These are phyloP conservation scores for Craterocephalus amniculus DNA, from an alignment of 2,797 vertebrate genomes.

Conservation along the genomic window DNA sequence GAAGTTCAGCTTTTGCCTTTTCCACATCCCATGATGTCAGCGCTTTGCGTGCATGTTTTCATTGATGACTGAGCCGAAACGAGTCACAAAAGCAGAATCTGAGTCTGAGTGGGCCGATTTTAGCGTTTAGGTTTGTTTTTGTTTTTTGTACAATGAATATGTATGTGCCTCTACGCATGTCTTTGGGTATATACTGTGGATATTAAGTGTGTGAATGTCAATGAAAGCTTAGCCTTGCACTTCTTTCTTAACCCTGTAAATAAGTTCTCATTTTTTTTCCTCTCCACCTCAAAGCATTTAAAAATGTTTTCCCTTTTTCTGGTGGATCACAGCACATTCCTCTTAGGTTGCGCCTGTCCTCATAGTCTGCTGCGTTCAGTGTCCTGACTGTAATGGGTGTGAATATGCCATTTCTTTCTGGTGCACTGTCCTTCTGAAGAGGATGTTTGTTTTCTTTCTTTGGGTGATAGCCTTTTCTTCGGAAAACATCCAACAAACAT, in stretches of 20 bases:
- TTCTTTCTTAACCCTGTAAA: slow-evolving; percentile 70
- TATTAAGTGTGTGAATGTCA: slow-evolving; percentile 75
- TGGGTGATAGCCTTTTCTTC: slow-evolving; percentile 42
- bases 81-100: slow-evolving; percentile 57
- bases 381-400: slow-evolving; percentile 43
- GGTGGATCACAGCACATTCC: slow-evolving; percentile 34
- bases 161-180: slow-evolving; percentile 78
- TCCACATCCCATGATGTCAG: slow-evolving; percentile 74
- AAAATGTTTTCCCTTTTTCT: slow-evolving; percentile 28
- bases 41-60: slow-evolving; percentile 68
- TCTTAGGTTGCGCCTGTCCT: slow-evolving; percentile 37
- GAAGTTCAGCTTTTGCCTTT: slow-evolving; percentile 79
- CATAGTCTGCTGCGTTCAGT: slow-evolving; percentile 38
- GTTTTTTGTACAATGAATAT: slow-evolving; percentile 69
- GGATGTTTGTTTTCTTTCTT: slow-evolving; percentile 28
- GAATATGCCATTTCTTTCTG: slow-evolving; percentile 49
- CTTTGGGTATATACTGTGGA: slow-evolving; percentile 71
- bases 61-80: slow-evolving; percentile 53
- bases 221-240: slow-evolving; percentile 71
- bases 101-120: slow-evolving; percentile 65
- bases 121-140: slow-evolving; percentile 54
- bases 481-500: slow-evolving; percentile 31
- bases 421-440: slow-evolving; percentile 44
- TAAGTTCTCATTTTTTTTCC: slow-evolving; percentile 48
- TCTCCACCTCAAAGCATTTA: slow-evolving; percentile 31